Conservation (phyloP, 2,888 invertebrate genomes). For the Drosophila putrida region DNA sequence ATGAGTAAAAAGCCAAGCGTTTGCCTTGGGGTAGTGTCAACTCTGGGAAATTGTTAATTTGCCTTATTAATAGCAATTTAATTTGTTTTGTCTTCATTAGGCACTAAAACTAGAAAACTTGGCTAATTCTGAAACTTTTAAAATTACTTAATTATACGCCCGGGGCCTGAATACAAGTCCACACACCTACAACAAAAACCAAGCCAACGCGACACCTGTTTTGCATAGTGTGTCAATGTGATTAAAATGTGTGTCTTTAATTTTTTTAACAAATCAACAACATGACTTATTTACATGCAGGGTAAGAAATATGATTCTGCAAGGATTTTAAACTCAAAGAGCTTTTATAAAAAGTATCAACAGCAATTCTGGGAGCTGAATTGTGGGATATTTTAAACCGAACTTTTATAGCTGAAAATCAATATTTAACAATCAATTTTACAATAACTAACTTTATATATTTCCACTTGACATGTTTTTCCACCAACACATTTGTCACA, state of each 20-base stretch:
- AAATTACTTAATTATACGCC: constrained; percentile 68
- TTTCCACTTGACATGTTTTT: not conserved
- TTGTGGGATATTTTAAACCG: too few relatives aligned
- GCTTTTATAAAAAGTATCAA: too few relatives aligned
- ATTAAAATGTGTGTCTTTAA: not conserved
- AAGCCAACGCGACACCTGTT: constrained; percentile 28
- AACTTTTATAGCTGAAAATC: too few relatives aligned
- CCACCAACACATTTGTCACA: not conserved
- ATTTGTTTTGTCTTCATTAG: constrained; percentile 42
- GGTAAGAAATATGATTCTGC: too few relatives aligned
- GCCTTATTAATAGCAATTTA: constrained; percentile 33
- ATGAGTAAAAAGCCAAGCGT: too few relatives aligned
- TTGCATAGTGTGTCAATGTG: constrained; percentile 41
- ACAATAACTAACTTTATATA: not conserved
- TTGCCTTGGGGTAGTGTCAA: not conserved
- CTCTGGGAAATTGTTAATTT: constrained; percentile 37
- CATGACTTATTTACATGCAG: too few relatives aligned
- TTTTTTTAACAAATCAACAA: too few relatives aligned
- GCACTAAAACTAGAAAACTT: constrained; percentile 33
- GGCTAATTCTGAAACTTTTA: constrained; percentile 39
- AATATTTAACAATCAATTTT: not conserved
- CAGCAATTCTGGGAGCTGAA: too few relatives aligned
- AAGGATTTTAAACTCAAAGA: too few relatives aligned
- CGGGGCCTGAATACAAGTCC: constrained; percentile 37
- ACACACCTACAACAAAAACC: constrained; percentile 35